Conservation (phyloP, 2,113 vertebrate species). For the Campylomormyrus numenius region DNA sequence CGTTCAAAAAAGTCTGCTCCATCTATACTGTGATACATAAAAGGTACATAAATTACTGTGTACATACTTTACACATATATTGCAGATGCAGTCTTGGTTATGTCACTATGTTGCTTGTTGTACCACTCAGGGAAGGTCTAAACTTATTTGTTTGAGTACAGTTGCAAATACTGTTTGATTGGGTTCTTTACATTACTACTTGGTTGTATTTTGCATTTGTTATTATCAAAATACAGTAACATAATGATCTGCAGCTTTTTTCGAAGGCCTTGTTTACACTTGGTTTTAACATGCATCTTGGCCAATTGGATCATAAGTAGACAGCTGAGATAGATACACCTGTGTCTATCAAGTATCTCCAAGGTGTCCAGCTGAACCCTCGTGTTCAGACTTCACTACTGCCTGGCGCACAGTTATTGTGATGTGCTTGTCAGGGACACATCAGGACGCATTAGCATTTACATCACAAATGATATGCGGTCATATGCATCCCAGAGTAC, state of each 20-base stretch:
- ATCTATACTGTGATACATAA: constrained; percentile 31
- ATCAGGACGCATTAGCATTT: background rate
- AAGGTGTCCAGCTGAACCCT: background rate
- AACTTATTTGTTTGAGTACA: background rate
- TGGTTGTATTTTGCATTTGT: background rate
- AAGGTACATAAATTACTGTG: background rate
- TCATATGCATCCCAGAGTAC: background rate
- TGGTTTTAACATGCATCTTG: background rate
- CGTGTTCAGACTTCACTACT: background rate
- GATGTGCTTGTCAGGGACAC: background rate
- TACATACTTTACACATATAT: background rate
- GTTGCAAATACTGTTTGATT: background rate
- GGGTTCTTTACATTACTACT: background rate
- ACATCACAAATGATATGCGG: background rate
- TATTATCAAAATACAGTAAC: background rate
- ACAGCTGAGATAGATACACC: background rate
- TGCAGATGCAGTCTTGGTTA: background rate
- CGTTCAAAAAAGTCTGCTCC: constrained; percentile 50
- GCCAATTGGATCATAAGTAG: background rate
- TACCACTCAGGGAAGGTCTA: background rate
- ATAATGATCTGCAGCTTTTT: background rate
- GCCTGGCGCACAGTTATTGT: background rate
- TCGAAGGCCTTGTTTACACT: background rate
- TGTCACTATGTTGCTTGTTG: background rate
- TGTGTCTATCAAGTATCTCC: background rate